phyloP scores from a whole-genome alignment of 2,888 invertebrate species.

The Drosophila picticornis region DNA sequence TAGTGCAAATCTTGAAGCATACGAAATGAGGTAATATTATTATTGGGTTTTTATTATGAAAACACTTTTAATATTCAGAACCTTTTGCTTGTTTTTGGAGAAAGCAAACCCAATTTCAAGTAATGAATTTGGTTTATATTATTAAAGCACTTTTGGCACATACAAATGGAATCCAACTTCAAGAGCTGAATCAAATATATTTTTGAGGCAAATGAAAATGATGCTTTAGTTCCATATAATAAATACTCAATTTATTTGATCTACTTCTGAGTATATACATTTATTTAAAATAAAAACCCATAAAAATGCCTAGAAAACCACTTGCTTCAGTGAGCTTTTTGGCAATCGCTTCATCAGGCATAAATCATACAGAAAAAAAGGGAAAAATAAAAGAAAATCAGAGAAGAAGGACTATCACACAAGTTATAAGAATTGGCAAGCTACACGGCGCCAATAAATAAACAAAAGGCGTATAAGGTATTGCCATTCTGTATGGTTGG shows the following conservation, averaged over 20 bases:
- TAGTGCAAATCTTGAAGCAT: background rate
- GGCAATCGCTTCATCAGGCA: slow-evolving; percentile 56
- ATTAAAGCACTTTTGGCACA: background rate
- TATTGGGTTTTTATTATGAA: background rate
- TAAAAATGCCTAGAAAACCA: slow-evolving; percentile 28
- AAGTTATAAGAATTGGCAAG: slow-evolving; percentile 78
- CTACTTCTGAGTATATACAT: slow-evolving; percentile 20
- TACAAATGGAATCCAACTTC: background rate
- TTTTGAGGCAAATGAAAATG: background rate
- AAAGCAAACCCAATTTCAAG: background rate
- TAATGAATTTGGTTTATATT: background rate
- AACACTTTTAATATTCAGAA: background rate
- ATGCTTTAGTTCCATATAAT: background rate
- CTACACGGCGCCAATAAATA: slow-evolving; percentile 74
- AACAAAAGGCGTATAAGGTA: slow-evolving; percentile 73
- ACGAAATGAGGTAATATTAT: background rate
- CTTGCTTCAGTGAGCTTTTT: slow-evolving; percentile 41
- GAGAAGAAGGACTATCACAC: slow-evolving; percentile 54
- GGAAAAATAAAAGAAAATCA: background rate
- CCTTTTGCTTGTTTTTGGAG: background rate
- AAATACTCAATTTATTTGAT: slow-evolving; percentile 11
- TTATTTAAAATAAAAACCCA: slow-evolving; percentile 3
- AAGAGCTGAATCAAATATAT: background rate
- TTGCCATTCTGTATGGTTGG: slow-evolving; percentile 41
- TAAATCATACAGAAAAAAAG: slow-evolving; percentile 51